phyloP scores from a whole-genome alignment of 2,888 invertebrate species.

The Sarcophaga subvicina region DNA sequence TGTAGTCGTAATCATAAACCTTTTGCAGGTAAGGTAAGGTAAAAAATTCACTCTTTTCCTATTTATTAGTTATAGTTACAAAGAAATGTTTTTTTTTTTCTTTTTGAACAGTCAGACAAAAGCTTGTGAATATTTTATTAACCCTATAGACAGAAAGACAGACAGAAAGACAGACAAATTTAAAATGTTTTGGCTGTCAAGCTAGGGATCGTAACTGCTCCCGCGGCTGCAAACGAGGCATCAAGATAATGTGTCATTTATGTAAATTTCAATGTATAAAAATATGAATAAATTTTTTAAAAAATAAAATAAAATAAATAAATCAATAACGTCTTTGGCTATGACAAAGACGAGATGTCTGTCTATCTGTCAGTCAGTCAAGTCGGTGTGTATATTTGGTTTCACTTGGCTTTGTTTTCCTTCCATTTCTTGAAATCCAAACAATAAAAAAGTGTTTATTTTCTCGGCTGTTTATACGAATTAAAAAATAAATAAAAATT shows the following conservation, averaged over 20 bases:
- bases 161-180: background rate
- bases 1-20: background rate
- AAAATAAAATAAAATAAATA: slow-evolving; percentile 43
- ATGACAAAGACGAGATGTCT: too few species aligned
- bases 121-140: slow-evolving; percentile 49
- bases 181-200: background rate
- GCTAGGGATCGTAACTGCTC: background rate
- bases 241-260: slow-evolving; percentile 50
- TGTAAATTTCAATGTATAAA: slow-evolving; percentile 43
- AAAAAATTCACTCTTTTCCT: background rate
- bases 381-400: background rate
- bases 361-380: background rate
- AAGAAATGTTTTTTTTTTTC: background rate
- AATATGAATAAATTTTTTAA: background rate
- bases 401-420: background rate
- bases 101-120: slow-evolving; percentile 16
- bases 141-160: slow-evolving; percentile 14
- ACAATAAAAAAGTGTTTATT: slow-evolving; percentile 44
- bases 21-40: background rate
- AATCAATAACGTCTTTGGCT: slow-evolving; percentile 39
- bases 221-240: background rate
- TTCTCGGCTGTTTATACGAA: background rate
- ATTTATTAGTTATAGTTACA: background rate
- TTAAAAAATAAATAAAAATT: background rate
- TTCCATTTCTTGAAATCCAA: background rate